phyloP scores from a whole-genome alignment of 2,113 vertebrate species.

The Protomyctophum bolini region DNA sequence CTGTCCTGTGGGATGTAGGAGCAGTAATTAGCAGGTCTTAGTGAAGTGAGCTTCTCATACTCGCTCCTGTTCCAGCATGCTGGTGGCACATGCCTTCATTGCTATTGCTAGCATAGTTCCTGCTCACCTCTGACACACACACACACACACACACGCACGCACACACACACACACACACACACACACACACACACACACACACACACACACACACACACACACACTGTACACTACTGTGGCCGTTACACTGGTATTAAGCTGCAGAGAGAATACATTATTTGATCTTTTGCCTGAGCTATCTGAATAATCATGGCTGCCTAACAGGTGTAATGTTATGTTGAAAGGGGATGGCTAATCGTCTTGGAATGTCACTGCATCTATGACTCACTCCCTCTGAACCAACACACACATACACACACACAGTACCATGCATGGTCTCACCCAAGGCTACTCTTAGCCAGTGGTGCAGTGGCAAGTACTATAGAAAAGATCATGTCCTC shows the following conservation, averaged over 20 bases:
- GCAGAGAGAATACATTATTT: not conserved
- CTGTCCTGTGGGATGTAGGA: not conserved
- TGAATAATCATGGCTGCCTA: not conserved
- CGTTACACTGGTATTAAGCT: not conserved
- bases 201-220: not conserved
- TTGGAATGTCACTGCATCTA: too few relatives aligned
- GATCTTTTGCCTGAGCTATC: not conserved
- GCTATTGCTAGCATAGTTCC: slow-evolving; percentile 40
- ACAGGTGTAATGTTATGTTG: not conserved
- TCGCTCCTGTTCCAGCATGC: slow-evolving; percentile 58
- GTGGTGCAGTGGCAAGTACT: slow-evolving; percentile 9
- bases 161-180: not conserved
- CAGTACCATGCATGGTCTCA: not conserved
- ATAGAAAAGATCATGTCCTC: not conserved
- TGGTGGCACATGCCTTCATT: slow-evolving; percentile 60
- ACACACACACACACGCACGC: slow-evolving; percentile 9
- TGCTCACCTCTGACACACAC: slow-evolving; percentile 15
- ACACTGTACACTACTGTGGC: not conserved
- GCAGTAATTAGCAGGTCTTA: slow-evolving; percentile 45
- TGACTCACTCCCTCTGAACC: too few relatives aligned
- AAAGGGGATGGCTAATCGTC: too few relatives aligned
- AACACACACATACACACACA: too few relatives aligned
- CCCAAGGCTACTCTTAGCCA: not conserved
- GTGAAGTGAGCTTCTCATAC: slow-evolving; percentile 48
- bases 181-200: not conserved